Evolutionary conservation across 1,140 invertebrate genomes (phyloP).

Genomic region (Arctopsyche grandis): DNA sequence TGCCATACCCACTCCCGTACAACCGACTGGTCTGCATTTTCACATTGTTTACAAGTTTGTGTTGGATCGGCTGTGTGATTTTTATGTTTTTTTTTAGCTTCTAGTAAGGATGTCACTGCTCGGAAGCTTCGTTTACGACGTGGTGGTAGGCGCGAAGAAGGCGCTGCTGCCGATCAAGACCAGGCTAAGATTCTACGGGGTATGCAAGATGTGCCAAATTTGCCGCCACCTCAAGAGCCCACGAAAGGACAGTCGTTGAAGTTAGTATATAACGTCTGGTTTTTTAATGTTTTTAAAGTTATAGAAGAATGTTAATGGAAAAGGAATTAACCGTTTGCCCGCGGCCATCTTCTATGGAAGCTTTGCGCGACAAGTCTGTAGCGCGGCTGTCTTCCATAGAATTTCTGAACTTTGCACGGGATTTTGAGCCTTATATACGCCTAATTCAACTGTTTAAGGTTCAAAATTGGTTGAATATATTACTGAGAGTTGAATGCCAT

Average conservation of each 20-base stretch:
- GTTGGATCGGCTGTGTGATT: conserved; percentile 10
- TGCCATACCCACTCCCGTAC: conserved; percentile 77
- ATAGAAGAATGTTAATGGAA: too few species aligned
- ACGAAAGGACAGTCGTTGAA: conserved; percentile 75
- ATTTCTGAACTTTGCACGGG: too few species aligned
- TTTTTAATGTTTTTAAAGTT: conserved; percentile 18
- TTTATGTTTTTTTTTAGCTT: conserved; percentile 60
- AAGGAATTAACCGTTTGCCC: too few species aligned
- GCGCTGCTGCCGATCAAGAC: conserved; percentile 87
- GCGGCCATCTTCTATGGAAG: too few species aligned
- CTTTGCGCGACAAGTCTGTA: too few species aligned
- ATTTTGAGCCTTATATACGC: too few species aligned
- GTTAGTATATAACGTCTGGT: conserved; percentile 59
- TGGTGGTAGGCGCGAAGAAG: conserved; percentile 74
- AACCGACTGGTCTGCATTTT: conserved; percentile 69
- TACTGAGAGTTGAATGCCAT: too few species aligned
- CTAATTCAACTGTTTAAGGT: too few species aligned
- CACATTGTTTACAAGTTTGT: neutral
- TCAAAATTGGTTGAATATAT: too few species aligned
- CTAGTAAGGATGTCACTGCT: conserved; percentile 86
- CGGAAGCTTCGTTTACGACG: conserved; percentile 88
- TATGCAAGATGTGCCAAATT: conserved; percentile 97
- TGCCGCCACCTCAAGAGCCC: conserved; percentile 62
- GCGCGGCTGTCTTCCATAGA: too few species aligned
- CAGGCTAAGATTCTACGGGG: conserved; percentile 96